A percentile compares a stretch with the other conserved stretches of the same genome.
Evolutionary conservation across 35 echinoderm and acorn worm genomes (phyloP).

Genomic region (Nesometra sesokonis): DNA sequence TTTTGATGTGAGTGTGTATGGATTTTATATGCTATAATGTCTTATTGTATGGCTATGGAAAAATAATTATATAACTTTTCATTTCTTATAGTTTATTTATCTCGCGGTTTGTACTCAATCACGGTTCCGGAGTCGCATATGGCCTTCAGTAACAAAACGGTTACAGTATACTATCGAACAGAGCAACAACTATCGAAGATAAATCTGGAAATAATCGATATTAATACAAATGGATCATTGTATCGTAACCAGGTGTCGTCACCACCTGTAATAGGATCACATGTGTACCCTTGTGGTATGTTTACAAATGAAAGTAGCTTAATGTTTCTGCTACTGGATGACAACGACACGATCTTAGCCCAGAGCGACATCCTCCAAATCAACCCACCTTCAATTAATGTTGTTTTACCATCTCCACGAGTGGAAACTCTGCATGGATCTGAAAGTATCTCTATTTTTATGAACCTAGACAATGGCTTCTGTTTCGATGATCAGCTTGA

Average conservation of each 20-base stretch:
- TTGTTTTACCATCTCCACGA: not conserved
- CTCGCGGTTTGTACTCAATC: not conserved
- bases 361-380: not conserved
- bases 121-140: not conserved
- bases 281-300: not conserved
- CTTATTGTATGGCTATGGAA: too few relatives aligned
- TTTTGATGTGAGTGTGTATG: too few relatives aligned
- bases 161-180: not conserved
- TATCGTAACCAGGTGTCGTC: not conserved
- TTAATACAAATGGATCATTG: not conserved
- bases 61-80: not conserved
- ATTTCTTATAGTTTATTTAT: not conserved
- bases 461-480: not conserved
- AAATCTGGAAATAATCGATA: not conserved
- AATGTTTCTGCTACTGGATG: not conserved
- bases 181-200: not conserved
- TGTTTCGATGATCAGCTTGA: not conserved
- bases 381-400: not conserved
- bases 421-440: not conserved
- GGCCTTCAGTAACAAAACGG: not conserved
- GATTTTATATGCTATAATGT: too few relatives aligned
- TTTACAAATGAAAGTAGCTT: not conserved
- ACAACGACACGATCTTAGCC: not conserved
- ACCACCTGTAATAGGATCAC: not conserved
- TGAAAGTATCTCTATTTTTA: not conserved